Base-by-base conservation (phyloP, 1,140 invertebrate genomes). In the Hycleus cichorii region DNA sequence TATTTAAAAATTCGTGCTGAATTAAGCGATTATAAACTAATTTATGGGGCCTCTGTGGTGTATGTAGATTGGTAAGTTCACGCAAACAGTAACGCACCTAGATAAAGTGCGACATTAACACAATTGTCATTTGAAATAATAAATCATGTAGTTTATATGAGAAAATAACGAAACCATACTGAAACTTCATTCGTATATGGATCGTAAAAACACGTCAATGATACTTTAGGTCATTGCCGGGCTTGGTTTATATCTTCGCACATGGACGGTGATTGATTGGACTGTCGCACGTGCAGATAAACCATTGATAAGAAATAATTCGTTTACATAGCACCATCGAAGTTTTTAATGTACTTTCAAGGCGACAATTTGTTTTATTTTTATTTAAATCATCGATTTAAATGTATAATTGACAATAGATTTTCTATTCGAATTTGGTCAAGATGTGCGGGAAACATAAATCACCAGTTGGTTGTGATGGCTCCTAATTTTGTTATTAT, bases 71-170 rank as follows among this genome's bases (percentile, higher is more conserved):
- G 57, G 32, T 58, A 47, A 43, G 49, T 58, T 58, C 57, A 58
- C 57, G 57, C 57, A 58, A 58, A 42, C 49, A 47, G 47, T 52
- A 58, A 58, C 49, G 49, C 47, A 49, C 47, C 49, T 46, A 58
- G 57, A 58, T 58, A 58, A 58, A 58, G 52, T 58, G 57, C 45
- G 57, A 58, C 57, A 58, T 58, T 58, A 52, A 58, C 49, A 52
- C 57, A 44, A 43, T 58, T 58, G 57, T 58, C 57, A 58, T 58
- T 58, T 44, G 44, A 49, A 58, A 46, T 32, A 42, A 58, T 58
- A 58, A 58, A 58, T 58, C 57, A 58, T 58, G 48, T 43, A 52
- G 49, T 58, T 58, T 58, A 58, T 58, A 49, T 44, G 27, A 52
- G 49, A 58, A 58, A 52, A 58, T 58, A 58, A 58, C 57, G 57